Percentiles rank a stretch among this genome's conserved stretches.
Evolutionary conservation across 2,113 vertebrate species (phyloP).

Genomic region (Odocoileus virginianus): DNA sequence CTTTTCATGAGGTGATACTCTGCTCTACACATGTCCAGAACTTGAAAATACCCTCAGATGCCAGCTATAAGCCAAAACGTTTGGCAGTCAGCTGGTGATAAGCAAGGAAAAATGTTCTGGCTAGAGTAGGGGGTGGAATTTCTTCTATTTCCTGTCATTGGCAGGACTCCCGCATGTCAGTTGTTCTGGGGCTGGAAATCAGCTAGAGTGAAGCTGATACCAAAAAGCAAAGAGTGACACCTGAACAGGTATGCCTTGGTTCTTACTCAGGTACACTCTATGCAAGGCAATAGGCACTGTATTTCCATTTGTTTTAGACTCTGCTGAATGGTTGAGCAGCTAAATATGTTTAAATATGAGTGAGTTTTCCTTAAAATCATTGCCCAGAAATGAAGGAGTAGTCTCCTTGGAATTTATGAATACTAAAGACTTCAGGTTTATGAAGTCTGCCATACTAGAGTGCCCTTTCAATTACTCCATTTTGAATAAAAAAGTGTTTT

Average conservation of each 20-base stretch:
- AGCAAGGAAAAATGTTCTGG: not conserved
- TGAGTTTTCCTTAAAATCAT: not conserved
- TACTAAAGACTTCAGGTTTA: not conserved
- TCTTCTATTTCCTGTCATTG: not conserved
- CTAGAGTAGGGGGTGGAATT: not conserved
- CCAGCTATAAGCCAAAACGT: not conserved
- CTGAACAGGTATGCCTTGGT: not conserved
- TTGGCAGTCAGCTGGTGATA: not conserved
- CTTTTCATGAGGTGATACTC: not conserved
- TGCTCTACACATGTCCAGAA: not conserved
- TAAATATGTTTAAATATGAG: not conserved
- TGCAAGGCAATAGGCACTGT: not conserved
- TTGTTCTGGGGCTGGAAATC: not conserved
- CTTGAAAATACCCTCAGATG: not conserved
- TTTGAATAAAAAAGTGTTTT: slow-evolving; percentile 16
- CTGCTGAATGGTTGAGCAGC: not conserved
- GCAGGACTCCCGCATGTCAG: not conserved
- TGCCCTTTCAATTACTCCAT: slow-evolving; percentile 15
- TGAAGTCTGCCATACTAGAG: not conserved
- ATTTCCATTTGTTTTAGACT: not conserved
- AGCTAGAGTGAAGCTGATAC: not conserved
- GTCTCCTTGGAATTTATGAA: slow-evolving; percentile 29
- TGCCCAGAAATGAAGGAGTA: not conserved
- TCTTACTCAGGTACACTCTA: not conserved
- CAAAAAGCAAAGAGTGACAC: not conserved